phyloP scores from a whole-genome alignment of 2,797 vertebrate species.

The Microctenopoma steveboyesi region DNA sequence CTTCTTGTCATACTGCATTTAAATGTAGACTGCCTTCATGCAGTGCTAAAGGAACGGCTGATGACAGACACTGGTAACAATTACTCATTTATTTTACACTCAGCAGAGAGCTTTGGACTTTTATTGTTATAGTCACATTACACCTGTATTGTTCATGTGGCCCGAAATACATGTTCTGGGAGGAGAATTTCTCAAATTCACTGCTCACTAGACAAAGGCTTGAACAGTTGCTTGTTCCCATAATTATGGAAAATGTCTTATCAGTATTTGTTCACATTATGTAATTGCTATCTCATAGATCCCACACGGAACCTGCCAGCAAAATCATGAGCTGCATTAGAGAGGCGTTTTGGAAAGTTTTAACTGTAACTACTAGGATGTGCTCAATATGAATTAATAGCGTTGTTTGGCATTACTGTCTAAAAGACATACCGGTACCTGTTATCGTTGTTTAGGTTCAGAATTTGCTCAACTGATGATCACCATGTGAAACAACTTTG shows the following conservation, averaged over 20 bases:
- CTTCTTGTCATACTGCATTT: conserved; percentile 5
- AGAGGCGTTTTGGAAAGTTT: background rate
- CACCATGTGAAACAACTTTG: background rate
- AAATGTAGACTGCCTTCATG: conserved; percentile 6
- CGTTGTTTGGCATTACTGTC: background rate
- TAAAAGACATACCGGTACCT: background rate
- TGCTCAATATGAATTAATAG: background rate
- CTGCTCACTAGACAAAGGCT: conserved; percentile 3
- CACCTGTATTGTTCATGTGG: conserved; percentile 8
- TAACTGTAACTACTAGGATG: background rate
- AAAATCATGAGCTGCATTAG: background rate
- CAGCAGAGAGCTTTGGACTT: background rate
- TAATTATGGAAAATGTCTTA: conserved; percentile 22
- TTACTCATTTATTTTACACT: conserved; percentile 16
- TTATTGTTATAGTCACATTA: background rate
- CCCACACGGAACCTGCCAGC: background rate
- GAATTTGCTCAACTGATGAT: conserved; percentile 2
- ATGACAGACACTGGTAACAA: conserved; percentile 4
- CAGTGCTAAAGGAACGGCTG: conserved; percentile 2
- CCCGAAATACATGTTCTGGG: conserved; percentile 1
- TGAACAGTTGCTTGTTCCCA: background rate
- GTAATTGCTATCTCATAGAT: background rate
- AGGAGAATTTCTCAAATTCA: background rate
- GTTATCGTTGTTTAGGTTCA: background rate
- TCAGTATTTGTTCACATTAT: conserved; percentile 8